Conservation (phyloP, 2,113 vertebrate genomes). For the Bolborhynchus lineola region DNA sequence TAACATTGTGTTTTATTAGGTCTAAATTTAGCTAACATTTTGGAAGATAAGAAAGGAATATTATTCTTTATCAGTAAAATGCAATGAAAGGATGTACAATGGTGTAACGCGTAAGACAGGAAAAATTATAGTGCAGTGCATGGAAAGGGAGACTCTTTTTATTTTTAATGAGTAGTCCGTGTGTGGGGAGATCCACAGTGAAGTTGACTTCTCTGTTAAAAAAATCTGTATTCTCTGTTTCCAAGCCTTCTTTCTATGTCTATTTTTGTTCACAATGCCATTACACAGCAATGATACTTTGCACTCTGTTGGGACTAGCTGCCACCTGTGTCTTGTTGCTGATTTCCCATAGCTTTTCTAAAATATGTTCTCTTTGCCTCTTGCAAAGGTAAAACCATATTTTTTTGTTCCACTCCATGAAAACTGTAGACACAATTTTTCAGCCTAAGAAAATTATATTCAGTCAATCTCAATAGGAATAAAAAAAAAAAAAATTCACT, state of each 20-base stretch:
- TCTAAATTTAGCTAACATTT: neutral
- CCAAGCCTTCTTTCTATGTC: neutral
- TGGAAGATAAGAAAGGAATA: neutral
- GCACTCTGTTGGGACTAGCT: neutral
- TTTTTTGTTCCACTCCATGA: neutral
- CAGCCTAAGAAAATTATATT: neutral
- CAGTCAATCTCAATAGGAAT: neutral
- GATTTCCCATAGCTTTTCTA: neutral
- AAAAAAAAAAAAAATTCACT: neutral
- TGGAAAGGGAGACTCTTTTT: neutral
- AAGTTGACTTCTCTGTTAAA: neutral
- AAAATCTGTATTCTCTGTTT: rapidly evolving
- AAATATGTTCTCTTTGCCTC: neutral
- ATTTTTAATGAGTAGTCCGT: neutral
- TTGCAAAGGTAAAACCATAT: neutral
- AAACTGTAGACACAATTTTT: neutral
- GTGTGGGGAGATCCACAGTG: neutral
- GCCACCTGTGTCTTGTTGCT: neutral
- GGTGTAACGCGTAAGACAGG: neutral
- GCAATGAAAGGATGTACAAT: neutral
- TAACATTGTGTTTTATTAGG: neutral
- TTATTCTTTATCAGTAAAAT: neutral
- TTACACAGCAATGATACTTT: neutral
- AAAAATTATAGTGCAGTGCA: neutral
- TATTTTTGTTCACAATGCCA: neutral